A percentile compares a stretch with the other conserved stretches of the same genome.
phyloP scores from a whole-genome alignment of 2,888 invertebrate genomes.

The Gibbula magus region DNA sequence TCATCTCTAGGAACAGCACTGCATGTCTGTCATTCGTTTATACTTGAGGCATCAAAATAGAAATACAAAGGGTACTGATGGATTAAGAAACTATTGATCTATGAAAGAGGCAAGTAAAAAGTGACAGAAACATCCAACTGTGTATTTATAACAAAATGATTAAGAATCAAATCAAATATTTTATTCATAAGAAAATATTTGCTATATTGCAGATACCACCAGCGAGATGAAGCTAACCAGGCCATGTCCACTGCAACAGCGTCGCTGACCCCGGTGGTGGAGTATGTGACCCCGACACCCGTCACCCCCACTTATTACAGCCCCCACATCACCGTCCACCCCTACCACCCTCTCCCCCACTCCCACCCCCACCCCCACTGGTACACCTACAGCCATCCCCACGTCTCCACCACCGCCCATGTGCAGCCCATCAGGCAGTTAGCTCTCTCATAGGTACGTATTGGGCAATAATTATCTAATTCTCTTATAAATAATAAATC shows the following conservation, averaged over 20 bases:
- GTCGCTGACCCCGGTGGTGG: neutral
- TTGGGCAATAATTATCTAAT: too few relatives aligned
- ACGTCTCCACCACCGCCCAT: constrained; percentile 7
- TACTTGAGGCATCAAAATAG: too few relatives aligned
- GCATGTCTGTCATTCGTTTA: too few relatives aligned
- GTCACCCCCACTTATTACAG: neutral
- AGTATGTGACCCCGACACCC: neutral
- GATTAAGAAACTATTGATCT: too few relatives aligned
- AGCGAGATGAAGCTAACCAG: constrained; percentile 18
- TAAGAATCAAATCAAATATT: too few relatives aligned
- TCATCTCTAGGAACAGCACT: too few relatives aligned
- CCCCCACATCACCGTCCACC: neutral
- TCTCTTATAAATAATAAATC: too few relatives aligned
- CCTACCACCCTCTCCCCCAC: neutral
- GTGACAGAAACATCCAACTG: too few relatives aligned
- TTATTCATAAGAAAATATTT: neutral
- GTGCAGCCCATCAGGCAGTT: neutral
- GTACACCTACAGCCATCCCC: neutral
- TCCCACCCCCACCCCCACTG: neutral
- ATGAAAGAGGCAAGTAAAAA: too few relatives aligned
- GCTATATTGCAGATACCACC: constrained; percentile 8
- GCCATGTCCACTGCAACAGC: constrained; percentile 6
- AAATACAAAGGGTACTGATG: too few relatives aligned
- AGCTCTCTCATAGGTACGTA: constrained; percentile 5
- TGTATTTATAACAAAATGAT: too few relatives aligned